Percentiles rank a stretch among this genome's conserved stretches.
Conservation (phyloP, 2,888 invertebrate genomes). For the Andrena dorsata region DNA sequence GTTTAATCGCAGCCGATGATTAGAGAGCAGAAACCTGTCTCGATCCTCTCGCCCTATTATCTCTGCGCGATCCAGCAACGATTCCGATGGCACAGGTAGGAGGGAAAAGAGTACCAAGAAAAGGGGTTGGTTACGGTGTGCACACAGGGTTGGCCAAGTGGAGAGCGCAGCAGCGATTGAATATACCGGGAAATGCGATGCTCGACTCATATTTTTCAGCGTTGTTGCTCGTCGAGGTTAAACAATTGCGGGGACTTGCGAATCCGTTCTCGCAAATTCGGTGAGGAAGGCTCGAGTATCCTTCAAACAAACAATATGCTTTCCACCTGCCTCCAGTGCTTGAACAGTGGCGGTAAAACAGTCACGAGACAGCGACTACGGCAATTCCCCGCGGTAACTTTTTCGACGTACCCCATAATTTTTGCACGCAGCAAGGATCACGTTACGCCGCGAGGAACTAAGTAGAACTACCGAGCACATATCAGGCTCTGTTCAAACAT, state of each 20-base stretch:
- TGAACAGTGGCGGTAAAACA: neutral
- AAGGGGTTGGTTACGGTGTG: constrained; percentile 7
- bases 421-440: constrained; percentile 1
- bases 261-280: neutral
- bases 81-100: neutral
- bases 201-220: constrained; percentile 10
- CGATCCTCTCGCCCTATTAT: neutral
- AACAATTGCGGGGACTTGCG: neutral
- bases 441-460: neutral
- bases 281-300: neutral
- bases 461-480: no score
- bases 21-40: constrained; percentile 2
- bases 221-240: neutral
- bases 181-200: neutral
- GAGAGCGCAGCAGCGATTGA: constrained; percentile 7
- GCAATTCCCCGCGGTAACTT: neutral
- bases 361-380: neutral
- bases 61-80: neutral
- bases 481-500: no score
- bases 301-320: neutral
- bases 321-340: neutral
- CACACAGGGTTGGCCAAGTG: neutral
- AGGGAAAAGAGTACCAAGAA: neutral
- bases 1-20: constrained; percentile 1
- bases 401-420: neutral